Conservation (phyloP, 2,888 invertebrate species). For the Lycaena phlaeas region DNA sequence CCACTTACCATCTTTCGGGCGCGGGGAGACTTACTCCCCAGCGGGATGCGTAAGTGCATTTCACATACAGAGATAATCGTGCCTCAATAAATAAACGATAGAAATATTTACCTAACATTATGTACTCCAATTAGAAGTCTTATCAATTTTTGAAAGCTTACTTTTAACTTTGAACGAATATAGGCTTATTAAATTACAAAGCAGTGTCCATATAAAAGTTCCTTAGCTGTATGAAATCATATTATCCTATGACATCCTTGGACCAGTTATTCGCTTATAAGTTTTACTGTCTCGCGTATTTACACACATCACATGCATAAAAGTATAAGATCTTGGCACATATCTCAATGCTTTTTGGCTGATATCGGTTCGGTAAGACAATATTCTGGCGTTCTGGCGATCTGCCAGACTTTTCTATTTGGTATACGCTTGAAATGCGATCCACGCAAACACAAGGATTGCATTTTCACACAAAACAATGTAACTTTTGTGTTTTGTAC, state of each 20-base stretch:
- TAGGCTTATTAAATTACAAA: no score
- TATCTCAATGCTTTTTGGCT: conserved; percentile 21
- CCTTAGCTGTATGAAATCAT: not conserved
- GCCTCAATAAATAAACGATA: no score
- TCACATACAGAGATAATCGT: no score
- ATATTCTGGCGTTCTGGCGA: conserved; percentile 31
- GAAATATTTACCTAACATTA: no score
- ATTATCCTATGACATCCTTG: not conserved
- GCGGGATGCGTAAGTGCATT: no score
- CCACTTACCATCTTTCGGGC: no score
- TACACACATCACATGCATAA: not conserved
- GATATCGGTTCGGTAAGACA: conserved; percentile 25
- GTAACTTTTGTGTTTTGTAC: not conserved
- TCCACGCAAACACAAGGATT: conserved; percentile 1
- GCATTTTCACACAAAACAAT: conserved; percentile 1
- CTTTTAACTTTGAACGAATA: no score
- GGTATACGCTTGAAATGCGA: conserved; percentile 21
- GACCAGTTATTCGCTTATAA: not conserved
- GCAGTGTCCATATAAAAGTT: not conserved
- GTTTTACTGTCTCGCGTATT: not conserved
- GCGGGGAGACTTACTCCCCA: no score
- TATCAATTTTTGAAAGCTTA: no score
- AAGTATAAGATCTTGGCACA: conserved; percentile 31
- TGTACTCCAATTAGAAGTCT: no score
- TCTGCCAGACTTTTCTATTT: conserved; percentile 30